Evolutionary conservation across 2,888 invertebrate species (phyloP).

Genomic region (Argynnis bischoffii): DNA sequence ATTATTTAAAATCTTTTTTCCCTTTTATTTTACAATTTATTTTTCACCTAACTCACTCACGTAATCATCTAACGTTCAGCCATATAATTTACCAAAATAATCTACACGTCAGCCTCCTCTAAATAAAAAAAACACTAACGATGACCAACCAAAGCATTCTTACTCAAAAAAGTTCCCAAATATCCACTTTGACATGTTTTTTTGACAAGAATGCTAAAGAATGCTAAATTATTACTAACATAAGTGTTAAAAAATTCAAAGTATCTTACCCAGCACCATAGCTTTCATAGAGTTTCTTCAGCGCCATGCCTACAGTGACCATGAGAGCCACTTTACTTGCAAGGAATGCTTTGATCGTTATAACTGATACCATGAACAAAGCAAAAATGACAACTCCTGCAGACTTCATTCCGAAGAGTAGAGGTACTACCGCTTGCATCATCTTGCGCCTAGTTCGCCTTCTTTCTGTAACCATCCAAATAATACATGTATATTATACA

Average conservation of each 20-base stretch:
- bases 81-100: too few relatives aligned
- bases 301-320: conserved; percentile 83
- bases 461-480: conserved; percentile 50
- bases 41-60: too few relatives aligned
- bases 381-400: conserved; percentile 84
- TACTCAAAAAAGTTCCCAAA: too few relatives aligned
- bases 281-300: conserved; percentile 84
- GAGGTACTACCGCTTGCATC: conserved; percentile 84
- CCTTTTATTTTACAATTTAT: too few relatives aligned
- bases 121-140: too few relatives aligned
- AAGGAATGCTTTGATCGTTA: conserved; percentile 86
- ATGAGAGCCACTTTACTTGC: conserved; percentile 86
- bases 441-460: conserved; percentile 83
- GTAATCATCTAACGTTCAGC: too few relatives aligned
- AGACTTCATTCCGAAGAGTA: conserved; percentile 86
- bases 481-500: too few relatives aligned
- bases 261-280: conserved; percentile 71
- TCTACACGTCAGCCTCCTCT: too few relatives aligned
- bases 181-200: too few relatives aligned
- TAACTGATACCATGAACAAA: conserved; percentile 82
- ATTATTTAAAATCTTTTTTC: too few relatives aligned
- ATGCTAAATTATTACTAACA: neutral
- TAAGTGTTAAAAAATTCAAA: neutral
- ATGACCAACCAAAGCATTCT: too few relatives aligned
- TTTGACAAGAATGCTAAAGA: too few relatives aligned